These are phyloP conservation scores for Drosophila lutescens DNA, from an alignment of 2,888 invertebrate species.

Conservation along the genomic window DNA sequence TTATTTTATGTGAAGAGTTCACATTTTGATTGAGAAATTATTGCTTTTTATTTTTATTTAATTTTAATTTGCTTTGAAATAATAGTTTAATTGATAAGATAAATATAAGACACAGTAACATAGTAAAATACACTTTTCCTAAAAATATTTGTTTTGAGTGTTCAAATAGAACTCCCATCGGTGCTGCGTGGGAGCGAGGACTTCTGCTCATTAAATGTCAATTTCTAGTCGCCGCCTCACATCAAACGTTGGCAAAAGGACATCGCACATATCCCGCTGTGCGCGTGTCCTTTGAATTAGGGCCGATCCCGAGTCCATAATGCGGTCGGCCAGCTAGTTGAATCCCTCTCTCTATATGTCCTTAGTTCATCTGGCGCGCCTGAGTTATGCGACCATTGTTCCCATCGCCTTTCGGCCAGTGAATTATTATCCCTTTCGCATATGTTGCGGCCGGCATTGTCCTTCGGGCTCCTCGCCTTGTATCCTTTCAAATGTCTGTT, in stretches of 20 bases:
- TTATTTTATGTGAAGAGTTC: no score
- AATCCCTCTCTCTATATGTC: slow-evolving; percentile 9
- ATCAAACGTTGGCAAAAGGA: slow-evolving; percentile 40
- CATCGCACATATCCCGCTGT: slow-evolving; percentile 59
- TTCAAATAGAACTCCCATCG: slow-evolving; percentile 7
- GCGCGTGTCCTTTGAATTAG: slow-evolving; percentile 65
- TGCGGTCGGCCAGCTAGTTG: slow-evolving; percentile 12
- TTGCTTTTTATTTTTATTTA: no score
- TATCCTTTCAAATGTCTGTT: slow-evolving; percentile 49
- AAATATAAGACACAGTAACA: no score
- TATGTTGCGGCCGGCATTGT: slow-evolving; percentile 63
- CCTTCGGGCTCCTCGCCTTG: slow-evolving; percentile 39
- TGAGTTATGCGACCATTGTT: slow-evolving; percentile 61
- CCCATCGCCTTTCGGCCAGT: slow-evolving; percentile 39
- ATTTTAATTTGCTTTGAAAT: not conserved
- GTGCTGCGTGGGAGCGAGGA: slow-evolving; percentile 13
- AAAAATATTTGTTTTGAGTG: slow-evolving; percentile 14
- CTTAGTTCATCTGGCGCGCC: slow-evolving; percentile 60
- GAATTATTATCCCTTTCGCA: slow-evolving; percentile 77
- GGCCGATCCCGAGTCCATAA: slow-evolving; percentile 19
- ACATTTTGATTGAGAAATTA: no score
- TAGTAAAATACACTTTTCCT: no score
- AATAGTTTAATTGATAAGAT: not conserved
- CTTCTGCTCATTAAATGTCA: slow-evolving; percentile 73
- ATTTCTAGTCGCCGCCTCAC: slow-evolving; percentile 59